Evolutionary conservation across 1,140 invertebrate genomes (phyloP).

Genomic region (Hylaeus anthracinus): DNA sequence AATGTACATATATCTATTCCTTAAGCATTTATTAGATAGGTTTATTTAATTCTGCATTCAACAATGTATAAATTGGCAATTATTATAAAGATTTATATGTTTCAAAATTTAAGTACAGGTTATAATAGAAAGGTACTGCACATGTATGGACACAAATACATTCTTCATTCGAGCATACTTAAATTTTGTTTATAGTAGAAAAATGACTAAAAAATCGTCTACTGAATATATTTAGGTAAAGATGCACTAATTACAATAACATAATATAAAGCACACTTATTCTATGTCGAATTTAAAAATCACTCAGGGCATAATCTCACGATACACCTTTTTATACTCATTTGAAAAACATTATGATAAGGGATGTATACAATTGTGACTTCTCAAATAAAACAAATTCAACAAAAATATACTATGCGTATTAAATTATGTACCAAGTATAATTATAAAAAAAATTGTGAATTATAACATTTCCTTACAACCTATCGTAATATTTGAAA

Average conservation of each 20-base stretch:
- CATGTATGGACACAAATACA: no score
- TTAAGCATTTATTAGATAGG: conserved; percentile 17
- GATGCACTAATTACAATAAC: background rate
- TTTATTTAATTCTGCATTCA: conserved; percentile 32
- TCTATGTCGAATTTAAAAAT: conserved; percentile 32
- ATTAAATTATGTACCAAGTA: background rate
- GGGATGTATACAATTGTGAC: conserved; percentile 23
- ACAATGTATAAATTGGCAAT: conserved; percentile 5
- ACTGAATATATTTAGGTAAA: background rate
- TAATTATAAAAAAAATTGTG: no score
- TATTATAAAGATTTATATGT: conserved; percentile 7
- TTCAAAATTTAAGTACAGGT: conserved; percentile 20
- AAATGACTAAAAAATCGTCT: background rate
- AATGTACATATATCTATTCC: conserved; percentile 49
- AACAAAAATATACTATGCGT: background rate
- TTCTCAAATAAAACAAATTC: conserved; percentile 37
- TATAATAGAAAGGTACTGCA: no score
- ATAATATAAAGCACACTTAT: conserved; percentile 5
- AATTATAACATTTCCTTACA: no score
- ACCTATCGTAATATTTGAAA: no score
- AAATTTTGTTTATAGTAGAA: background rate
- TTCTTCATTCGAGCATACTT: no score
- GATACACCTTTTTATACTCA: conserved; percentile 47
- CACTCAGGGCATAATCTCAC: conserved; percentile 45
- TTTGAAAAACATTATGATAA: conserved; percentile 30